These are phyloP conservation scores for Amphiprion ocellaris DNA, from an alignment of 2,113 vertebrate species.

Conservation along the genomic window DNA sequence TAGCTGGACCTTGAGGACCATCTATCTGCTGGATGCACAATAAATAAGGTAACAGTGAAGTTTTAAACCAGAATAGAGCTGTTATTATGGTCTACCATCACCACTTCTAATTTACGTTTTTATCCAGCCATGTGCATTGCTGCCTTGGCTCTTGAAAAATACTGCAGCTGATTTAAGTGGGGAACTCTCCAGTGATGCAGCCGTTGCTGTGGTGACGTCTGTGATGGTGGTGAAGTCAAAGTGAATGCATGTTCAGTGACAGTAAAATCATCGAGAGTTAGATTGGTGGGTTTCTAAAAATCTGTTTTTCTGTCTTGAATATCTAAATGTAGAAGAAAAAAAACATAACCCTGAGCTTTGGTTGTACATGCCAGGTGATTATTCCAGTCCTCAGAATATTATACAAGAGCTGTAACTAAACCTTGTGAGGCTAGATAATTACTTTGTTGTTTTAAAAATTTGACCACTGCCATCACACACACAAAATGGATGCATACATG, in stretches of 20 bases:
- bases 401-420: too few relatives aligned
- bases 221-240: neutral
- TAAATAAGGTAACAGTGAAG: slow-evolving; percentile 40
- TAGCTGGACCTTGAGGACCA: slow-evolving; percentile 25
- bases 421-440: too few relatives aligned
- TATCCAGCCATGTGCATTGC: neutral
- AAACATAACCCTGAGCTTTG: too few relatives aligned
- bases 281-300: too few relatives aligned
- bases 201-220: neutral
- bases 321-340: too few relatives aligned
- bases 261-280: neutral
- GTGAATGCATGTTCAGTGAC: neutral
- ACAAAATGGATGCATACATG: too few relatives aligned
- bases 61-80: slow-evolving; percentile 9
- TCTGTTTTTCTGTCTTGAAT: too few relatives aligned
- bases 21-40: slow-evolving; percentile 34
- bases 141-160: slow-evolving; percentile 16
- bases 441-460: too few relatives aligned
- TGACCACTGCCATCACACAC: too few relatives aligned
- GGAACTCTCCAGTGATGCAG: neutral
- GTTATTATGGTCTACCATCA: slow-evolving; percentile 11
- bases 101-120: slow-evolving; percentile 18
- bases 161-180: slow-evolving; percentile 4
- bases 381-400: too few relatives aligned
- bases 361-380: too few relatives aligned